Evolutionary conservation across 2,888 invertebrate species (phyloP), one percentile per base, ranked within the genome.

Genomic region (Branchellion lobata): DNA sequence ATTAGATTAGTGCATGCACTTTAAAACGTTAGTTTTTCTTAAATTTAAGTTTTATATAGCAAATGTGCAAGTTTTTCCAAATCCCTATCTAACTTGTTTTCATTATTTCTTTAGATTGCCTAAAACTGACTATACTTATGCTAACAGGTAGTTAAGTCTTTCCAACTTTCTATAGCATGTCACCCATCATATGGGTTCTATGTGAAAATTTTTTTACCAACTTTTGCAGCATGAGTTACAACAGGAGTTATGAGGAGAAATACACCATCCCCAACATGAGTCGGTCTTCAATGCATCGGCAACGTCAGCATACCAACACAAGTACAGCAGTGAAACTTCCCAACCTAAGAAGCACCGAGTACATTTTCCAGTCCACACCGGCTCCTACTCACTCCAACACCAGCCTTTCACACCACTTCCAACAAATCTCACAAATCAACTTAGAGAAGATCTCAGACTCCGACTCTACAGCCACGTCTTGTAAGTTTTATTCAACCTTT

Each of bases 221-320:
- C 40, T 18, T 69, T 18, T 36, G 14, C 71, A 74, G 40, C 74
- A 79, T 36, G 74, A 81, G 79, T 40, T 77, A 69, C 36, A 61
- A 61, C 33, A 51, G 53, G 36, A 57, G 33, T 11, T 80, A 29
- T 53, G 76, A 75, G n/a, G 80, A 80, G 33, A 47, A 47, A 21
- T 91, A 83, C 93, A 92, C 89, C 91, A 77, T 92, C 92, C 84
- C 86, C 1, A 94, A 95, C 88, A 94, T 95, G 94, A 94, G 94
- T 0, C 91, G 94, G 1, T 90, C 91, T 14, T 18, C 47, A 47
- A 18, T 47, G 8, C 47, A 18, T 14, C 11, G 47, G 47, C 8
- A 18, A 47, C 47, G 18, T 18, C 47, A 47, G 8, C 18, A 47
- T 18, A 8, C 8, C 18, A 18, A 47, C 8, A 8, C 8, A 47